A percentile compares a stretch with the other conserved stretches of the same genome.
phyloP scores from a whole-genome alignment of 2,113 vertebrate genomes.

The Sinocyclocheilus maitianheensis region DNA sequence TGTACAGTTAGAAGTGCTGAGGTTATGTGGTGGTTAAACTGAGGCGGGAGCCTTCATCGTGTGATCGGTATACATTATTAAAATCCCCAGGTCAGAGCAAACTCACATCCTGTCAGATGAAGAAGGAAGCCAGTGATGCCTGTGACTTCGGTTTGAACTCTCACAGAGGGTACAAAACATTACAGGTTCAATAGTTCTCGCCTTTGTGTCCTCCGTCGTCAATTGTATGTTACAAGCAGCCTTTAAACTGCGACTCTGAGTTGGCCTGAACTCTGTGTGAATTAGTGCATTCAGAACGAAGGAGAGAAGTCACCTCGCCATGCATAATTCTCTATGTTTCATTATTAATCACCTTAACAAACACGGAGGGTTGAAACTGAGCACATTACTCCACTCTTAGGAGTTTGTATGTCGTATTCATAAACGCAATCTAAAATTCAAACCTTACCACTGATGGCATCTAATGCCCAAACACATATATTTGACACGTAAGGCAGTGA shows the following conservation, averaged over 20 bases:
- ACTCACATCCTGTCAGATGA: constrained; percentile 57
- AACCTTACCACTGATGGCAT: not conserved
- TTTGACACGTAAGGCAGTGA: not conserved
- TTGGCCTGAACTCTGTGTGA: constrained; percentile 38
- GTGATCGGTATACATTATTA: constrained; percentile 68
- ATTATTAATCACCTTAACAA: constrained; percentile 58
- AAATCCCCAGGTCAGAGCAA: constrained; percentile 60
- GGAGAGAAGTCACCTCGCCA: constrained; percentile 39
- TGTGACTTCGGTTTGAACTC: constrained; percentile 67
- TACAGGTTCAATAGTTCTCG: constrained; percentile 55
- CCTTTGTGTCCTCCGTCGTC: constrained; percentile 30
- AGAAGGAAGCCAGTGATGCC: constrained; percentile 51
- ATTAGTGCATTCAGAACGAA: constrained; percentile 39
- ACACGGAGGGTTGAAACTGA: constrained; percentile 47
- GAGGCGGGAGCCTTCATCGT: constrained; percentile 49
- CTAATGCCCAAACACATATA: constrained; percentile 12
- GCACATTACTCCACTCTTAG: constrained; percentile 47
- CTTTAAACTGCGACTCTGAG: constrained; percentile 41
- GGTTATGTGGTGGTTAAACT: constrained; percentile 60
- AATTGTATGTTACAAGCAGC: constrained; percentile 48
- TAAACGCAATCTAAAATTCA: constrained; percentile 27
- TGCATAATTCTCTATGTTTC: constrained; percentile 50
- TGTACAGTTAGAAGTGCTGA: constrained; percentile 57
- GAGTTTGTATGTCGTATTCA: constrained; percentile 45
- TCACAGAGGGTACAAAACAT: constrained; percentile 54